Evolutionary conservation across 2,888 invertebrate species (phyloP), one percentile per base, ranked within the genome.

Genomic region (Torymus texanus): DNA sequence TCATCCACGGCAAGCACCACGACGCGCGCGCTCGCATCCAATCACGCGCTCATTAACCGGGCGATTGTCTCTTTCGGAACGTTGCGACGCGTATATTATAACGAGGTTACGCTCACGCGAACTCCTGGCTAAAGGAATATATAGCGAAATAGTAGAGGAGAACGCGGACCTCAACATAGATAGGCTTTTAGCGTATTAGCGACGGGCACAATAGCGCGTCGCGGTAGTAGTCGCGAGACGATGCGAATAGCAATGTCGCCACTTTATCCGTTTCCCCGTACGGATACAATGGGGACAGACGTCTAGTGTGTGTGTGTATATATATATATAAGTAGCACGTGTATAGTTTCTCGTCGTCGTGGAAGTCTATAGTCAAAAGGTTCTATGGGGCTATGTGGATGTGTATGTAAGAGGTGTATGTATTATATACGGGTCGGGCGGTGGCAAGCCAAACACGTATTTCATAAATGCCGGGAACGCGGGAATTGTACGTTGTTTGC

Each of bases 121-220:
- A 4, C 63, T 41, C 14, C 14, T 24, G 14, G 41, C 41, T 10
- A 21, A 41, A 58, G 59, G 21, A 8, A 61, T n/a, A 55, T 21
- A 21, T 21, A 21, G 24, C 16, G 51, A 24, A 53, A 24, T 65
- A 78, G 29, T 55, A 51, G 29, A 5, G 29, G 29, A 29, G 29
- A 29, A 5, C 16, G n/a, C 51, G 56, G 88, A 88, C 88, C 87
- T 88, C 88, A 87, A 90, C 89, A 90, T 85, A 89, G 89, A 89
- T 90, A 89, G 89, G 90, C 90, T 90, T 90, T 90, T 90, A 90
- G 87, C 90, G 88, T 88, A 89, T 90, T 89, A 90, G 88, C 88
- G 87, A 5, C 29, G 85, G 87, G 88, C 61, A 87, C 88, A 88
- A 88, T 88, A 88, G 87, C 88, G 87, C 18, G 16, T 16, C 24